These are phyloP conservation scores for Urophycis tenuis DNA, from an alignment of 2,797 vertebrate genomes.

Conservation along the genomic window DNA sequence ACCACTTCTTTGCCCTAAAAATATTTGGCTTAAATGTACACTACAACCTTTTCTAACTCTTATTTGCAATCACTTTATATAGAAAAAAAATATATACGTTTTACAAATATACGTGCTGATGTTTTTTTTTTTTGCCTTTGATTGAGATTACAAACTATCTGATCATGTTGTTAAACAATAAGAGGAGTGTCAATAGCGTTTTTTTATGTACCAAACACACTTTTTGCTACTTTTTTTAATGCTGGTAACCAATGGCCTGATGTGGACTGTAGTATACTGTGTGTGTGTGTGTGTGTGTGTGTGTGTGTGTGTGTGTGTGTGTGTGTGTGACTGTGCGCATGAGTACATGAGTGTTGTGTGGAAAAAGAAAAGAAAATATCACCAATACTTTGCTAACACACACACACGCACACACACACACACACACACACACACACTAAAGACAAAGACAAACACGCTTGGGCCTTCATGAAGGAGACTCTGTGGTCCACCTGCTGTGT, in stretches of 20 bases:
- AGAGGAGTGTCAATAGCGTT: neutral
- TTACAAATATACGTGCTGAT: neutral
- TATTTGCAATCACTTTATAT: neutral
- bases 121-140: neutral
- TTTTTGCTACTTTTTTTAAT: neutral
- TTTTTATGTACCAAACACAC: neutral
- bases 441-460: neutral
- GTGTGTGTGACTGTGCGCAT: neutral
- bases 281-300: neutral
- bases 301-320: slow-evolving; percentile 1
- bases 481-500: no score
- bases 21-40: neutral
- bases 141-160: neutral
- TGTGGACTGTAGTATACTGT: no score
- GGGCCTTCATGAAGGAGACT: no score
- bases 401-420: slow-evolving; percentile 6
- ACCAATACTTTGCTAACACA: neutral
- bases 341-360: neutral
- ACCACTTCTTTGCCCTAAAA: neutral
- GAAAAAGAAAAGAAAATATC: slow-evolving; percentile 15
- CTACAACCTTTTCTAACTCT: neutral
- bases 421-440: slow-evolving; percentile 3
- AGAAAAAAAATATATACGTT: neutral
- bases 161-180: neutral
- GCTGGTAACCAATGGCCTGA: neutral